A percentile compares a stretch with the other conserved stretches of the same genome.
These are phyloP conservation scores for Polia nebulosa DNA, from an alignment of 2,888 invertebrate genomes.

Conservation along the genomic window DNA sequence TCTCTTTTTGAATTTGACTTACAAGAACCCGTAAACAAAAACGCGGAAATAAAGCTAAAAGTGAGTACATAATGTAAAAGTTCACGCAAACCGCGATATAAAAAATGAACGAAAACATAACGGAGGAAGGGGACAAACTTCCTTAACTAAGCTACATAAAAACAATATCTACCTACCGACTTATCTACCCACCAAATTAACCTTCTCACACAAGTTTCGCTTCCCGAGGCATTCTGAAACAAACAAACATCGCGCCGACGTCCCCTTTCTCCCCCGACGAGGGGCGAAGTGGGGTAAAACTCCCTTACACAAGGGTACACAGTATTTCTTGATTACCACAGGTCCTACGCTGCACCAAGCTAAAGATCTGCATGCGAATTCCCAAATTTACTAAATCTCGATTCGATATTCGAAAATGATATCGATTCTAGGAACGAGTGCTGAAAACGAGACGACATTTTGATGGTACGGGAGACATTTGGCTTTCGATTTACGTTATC, in stretches of 20 bases:
- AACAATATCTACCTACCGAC: constrained; percentile 72
- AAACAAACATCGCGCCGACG: constrained; percentile 71
- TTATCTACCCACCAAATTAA: constrained; percentile 77
- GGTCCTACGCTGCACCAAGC: constrained; percentile 77
- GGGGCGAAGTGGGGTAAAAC: constrained; percentile 64
- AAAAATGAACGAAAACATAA: constrained; percentile 61
- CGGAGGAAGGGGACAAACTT: constrained; percentile 55
- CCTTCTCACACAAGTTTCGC: constrained; percentile 72
- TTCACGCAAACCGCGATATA: constrained; percentile 46
- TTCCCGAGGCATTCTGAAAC: constrained; percentile 71
- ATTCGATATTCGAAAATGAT: constrained; percentile 80
- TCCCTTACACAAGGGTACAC: constrained; percentile 70
- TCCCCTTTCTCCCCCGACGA: constrained; percentile 63
- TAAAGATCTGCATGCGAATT: constrained; percentile 86
- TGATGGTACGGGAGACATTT: constrained; percentile 74
- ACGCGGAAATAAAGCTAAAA: constrained; percentile 30
- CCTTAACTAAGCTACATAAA: constrained; percentile 61
- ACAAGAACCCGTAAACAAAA: constrained; percentile 28
- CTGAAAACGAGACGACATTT: constrained; percentile 78
- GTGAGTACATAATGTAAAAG: constrained; percentile 48
- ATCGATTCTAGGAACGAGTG: constrained; percentile 75
- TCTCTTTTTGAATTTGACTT: constrained; percentile 23
- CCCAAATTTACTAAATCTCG: constrained; percentile 83
- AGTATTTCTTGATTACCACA: constrained; percentile 74
- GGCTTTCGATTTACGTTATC: constrained; percentile 77